Evolutionary conservation across 2,797 vertebrate species (phyloP), one percentile per base, ranked within the genome.

Genomic region (Acanthopagrus latus): DNA sequence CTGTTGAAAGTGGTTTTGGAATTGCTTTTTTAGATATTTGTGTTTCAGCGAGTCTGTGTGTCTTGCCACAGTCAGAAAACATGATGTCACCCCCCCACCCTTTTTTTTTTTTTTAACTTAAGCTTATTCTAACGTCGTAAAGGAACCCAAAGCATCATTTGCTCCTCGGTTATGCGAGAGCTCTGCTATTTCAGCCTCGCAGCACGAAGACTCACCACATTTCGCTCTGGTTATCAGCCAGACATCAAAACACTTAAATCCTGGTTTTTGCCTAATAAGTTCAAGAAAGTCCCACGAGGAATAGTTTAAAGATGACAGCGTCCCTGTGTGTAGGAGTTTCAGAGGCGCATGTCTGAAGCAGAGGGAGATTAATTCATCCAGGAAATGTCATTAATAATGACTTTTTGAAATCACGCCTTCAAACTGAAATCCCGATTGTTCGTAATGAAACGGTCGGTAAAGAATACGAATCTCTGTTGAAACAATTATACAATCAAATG

Each of bases 111-210:
- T 83, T 81, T 72, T 74, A 18, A 46, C 58, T 52, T 77, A 70
- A 85, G 84, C 6, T 64, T 48, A 76, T 84, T 82, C 66, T 46
- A 51, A 68, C 59, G 23, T 33, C 1, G 25, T 59, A 76, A 58
- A 63, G 52, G 18, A 55, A 74, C 14, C 25, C 51, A 59, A 25
- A n/a, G 51, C 84, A 59, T 80, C 71, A 33, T 71, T 86, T 64
- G 23, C 56, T 18, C 78, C 62, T 59, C 72, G 64, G 55, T 67
- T 81, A 21, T 47, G 9, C 59, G 54, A 59, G 38, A 75, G 47
- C 27, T 80, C 71, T 52, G 51, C 63, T 57, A 54, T 84, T 89
- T 85, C 44, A 80, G 41, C 67, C 65, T 87, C 48, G 65, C 54
- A 69, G 71, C 71, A 85, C 14, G 1, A 21, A 74, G 23, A 27